Evolutionary conservation across 2,888 invertebrate genomes (phyloP), one percentile per base, ranked within the genome.

Genomic region (Ctena decussata): DNA sequence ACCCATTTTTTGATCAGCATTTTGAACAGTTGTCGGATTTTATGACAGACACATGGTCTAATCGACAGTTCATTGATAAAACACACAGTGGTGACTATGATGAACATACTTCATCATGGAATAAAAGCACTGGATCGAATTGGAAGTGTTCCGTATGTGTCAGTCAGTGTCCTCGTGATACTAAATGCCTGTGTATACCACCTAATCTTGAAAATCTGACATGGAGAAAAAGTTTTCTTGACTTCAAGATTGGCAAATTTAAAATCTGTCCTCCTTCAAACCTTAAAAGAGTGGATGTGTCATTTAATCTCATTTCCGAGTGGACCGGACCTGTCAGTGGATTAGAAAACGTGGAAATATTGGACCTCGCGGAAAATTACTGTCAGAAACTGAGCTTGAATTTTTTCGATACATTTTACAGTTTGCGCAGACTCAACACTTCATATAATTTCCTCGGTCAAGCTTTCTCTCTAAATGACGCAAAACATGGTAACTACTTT

Each of bases 321-420:
- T 87, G 85, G 80, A 32, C 53, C 0, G 85, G 82, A 5, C 75
- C 80, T 0, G 72, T 88, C 0, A n/a, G 24, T 15, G 90, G 90
- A n/a, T 27, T 87, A 15, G 53, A 80, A 39, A 65, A 57, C 24
- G 5, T 90, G 0, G 78, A 35, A n/a, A 37, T 76, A 32, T 44
- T 90, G 0, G 85, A 88, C 65, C 71, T 90, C 8, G 83, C 90
- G 6, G 74, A 79, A n/a, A 90, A 90, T 39, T 49, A 73, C 15
- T 85, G 85, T 24, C 11, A 53, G 0, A 37, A 78, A 12, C 46
- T 87, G 5, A 44, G 65, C 0, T 15, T 32, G 15, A 12, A 15
- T 0, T 90, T 90, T 30, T 85, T 90, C 49, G 24, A 39, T 18
- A 27, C 30, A 0, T 82, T 90, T 46, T 1, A 39, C 6, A 32